Evolutionary conservation across 2,888 invertebrate genomes (phyloP), one percentile per base, ranked within the genome.

Genomic region (Pseudococcus longispinus): DNA sequence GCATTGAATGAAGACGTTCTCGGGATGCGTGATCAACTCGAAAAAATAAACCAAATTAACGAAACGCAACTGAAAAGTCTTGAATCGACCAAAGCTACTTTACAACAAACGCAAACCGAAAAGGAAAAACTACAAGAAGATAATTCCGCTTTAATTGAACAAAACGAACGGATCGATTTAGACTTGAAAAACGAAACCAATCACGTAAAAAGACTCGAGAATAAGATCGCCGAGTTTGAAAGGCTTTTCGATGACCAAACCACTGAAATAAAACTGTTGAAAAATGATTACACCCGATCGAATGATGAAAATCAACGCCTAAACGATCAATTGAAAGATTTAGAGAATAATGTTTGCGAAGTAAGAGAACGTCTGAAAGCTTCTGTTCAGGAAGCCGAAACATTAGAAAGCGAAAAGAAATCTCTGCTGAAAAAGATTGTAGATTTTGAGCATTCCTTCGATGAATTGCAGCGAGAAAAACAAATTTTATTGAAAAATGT

Each of bases 211-310:
- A 37, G 3, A 2, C 42, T 80, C 4, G 18, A 42, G 4, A 13
- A 80, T 42, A 80, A 80, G 42, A 80, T 80, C 77, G 42, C 20
- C 37, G 77, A 80, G 18, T 80, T 80, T 20, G 77, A 80, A 11
- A 80, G 42, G 11, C 42, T 42, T n/a, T 18, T 29, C 77, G 3
- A 11, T 2, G 42, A 80, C n/a, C 37, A 80, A 42, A n/a, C 2
- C 6, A 42, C 42, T 4, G 37, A 42, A 42, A 37, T 42, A 42
- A 80, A 42, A 42, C 4, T 42, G 3, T 13, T 80, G 9, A 29
- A 80, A 9, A 42, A 4, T 20, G 42, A 42, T 42, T 80, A 42
- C 13, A 42, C 15, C 15, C 26, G 70, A 70, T 70, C 70, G 18
- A 70, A 18, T 15, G 70, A 70, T 29, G 70, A 70, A 29, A 70